Conservation (phyloP, 1,140 invertebrate genomes). For the Laupala kohalensis region DNA sequence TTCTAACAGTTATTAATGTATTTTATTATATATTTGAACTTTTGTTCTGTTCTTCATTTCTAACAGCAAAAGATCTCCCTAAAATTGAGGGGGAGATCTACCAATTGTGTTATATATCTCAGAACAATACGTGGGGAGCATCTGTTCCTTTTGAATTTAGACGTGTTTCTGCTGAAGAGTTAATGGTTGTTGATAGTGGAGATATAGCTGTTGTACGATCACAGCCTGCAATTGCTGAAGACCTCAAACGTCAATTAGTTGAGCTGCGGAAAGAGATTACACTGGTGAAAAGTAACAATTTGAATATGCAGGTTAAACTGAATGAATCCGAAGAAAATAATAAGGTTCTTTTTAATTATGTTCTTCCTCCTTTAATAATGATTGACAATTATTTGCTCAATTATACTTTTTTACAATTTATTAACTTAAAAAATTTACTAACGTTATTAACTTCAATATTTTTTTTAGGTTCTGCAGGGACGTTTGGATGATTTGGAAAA, state of each 20-base stretch:
- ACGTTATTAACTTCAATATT: too few species aligned
- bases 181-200: slow-evolving; percentile 17
- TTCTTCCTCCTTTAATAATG: too few species aligned
- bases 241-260: background rate
- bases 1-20: too few species aligned
- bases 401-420: too few species aligned
- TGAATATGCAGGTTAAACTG: too few species aligned
- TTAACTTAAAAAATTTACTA: too few species aligned
- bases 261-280: background rate
- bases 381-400: too few species aligned
- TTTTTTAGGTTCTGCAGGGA: background rate
- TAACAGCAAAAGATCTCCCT: slow-evolving; percentile 16
- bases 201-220: slow-evolving; percentile 15
- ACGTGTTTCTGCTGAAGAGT: slow-evolving; percentile 13
- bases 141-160: slow-evolving; percentile 18
- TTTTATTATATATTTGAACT: background rate
- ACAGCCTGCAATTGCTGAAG: slow-evolving; percentile 6
- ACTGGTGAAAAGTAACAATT: too few species aligned
- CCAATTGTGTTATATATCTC: slow-evolving; percentile 19
- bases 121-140: slow-evolving; percentile 15
- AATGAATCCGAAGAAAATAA: too few species aligned
- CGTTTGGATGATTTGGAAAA: background rate
- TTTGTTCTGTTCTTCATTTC: background rate
- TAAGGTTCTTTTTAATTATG: too few species aligned
- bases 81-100: slow-evolving; percentile 18